Evolutionary conservation across 1,140 invertebrate genomes (phyloP).

Genomic region (Triops longicaudatus): DNA sequence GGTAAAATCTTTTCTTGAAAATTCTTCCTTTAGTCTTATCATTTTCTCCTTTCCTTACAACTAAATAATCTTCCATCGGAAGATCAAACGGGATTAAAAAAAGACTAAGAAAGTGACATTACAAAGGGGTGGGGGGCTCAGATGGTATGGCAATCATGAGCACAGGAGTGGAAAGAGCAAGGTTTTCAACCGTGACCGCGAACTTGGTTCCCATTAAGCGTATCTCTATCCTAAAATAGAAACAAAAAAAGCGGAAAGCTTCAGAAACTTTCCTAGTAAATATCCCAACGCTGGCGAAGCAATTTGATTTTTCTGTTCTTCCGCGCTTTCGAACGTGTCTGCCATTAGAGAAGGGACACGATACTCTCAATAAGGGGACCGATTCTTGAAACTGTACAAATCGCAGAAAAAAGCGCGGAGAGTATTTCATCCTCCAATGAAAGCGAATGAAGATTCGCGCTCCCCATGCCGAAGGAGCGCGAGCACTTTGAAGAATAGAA

Average conservation of each 20-base stretch:
- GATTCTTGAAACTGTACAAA: too few species aligned
- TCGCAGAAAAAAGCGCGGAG: too few species aligned
- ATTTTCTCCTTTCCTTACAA: too few species aligned
- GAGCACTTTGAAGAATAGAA: neutral
- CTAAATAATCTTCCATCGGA: too few species aligned
- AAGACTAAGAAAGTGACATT: neutral
- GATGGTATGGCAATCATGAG: neutral
- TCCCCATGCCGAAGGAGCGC: too few species aligned
- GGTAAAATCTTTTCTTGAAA: conserved; percentile 43
- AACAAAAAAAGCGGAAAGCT: neutral
- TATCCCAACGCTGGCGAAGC: neutral
- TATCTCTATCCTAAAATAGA: too few species aligned
- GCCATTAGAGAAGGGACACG: too few species aligned
- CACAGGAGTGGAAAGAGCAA: neutral
- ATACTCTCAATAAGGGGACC: too few species aligned
- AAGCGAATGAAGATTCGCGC: too few species aligned
- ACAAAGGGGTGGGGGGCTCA: neutral
- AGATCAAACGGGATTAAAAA: neutral
- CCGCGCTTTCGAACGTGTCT: neutral
- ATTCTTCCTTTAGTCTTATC: too few species aligned
- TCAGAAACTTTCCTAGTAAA: neutral
- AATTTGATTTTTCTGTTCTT: neutral
- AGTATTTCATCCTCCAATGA: too few species aligned
- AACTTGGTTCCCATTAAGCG: neutral
- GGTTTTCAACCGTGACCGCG: conserved; percentile 10